Evolutionary conservation across 1,140 invertebrate genomes (phyloP).

Genomic region (Pachypeltis micranthus): DNA sequence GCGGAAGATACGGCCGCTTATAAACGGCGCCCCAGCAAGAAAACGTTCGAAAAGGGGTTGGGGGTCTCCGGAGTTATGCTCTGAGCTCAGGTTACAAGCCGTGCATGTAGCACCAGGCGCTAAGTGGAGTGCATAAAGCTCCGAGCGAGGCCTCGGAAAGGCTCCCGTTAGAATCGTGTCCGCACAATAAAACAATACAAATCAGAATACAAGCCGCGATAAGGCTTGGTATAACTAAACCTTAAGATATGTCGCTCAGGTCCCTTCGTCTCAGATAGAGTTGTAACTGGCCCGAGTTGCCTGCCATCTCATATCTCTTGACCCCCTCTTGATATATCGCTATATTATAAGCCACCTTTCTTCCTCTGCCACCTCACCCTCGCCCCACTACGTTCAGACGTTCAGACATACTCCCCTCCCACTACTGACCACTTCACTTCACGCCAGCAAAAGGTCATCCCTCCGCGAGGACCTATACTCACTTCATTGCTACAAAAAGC

Average conservation of each 20-base stretch:
- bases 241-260: conserved; percentile 3
- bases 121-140: conserved; percentile 11
- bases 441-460: too few relatives aligned
- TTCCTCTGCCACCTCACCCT: too few relatives aligned
- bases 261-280: conserved; percentile 1
- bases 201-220: conserved; percentile 11
- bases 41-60: conserved; percentile 10
- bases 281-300: conserved; percentile 3
- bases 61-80: conserved; percentile 3
- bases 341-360: neutral
- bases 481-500: too few relatives aligned
- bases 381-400: too few relatives aligned
- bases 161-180: conserved; percentile 1
- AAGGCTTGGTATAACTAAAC: neutral
- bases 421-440: too few relatives aligned
- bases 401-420: too few relatives aligned
- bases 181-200: conserved; percentile 10
- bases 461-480: too few relatives aligned
- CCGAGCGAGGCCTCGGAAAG: neutral
- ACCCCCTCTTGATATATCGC: conserved; percentile 5
- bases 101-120: conserved; percentile 1
- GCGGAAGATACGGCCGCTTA: conserved; percentile 5
- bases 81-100: conserved; percentile 1
- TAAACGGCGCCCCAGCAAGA: neutral
- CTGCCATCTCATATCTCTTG: conserved; percentile 9